Conservation (phyloP, 2,113 vertebrate species). For the Hymenochirus boettgeri region DNA sequence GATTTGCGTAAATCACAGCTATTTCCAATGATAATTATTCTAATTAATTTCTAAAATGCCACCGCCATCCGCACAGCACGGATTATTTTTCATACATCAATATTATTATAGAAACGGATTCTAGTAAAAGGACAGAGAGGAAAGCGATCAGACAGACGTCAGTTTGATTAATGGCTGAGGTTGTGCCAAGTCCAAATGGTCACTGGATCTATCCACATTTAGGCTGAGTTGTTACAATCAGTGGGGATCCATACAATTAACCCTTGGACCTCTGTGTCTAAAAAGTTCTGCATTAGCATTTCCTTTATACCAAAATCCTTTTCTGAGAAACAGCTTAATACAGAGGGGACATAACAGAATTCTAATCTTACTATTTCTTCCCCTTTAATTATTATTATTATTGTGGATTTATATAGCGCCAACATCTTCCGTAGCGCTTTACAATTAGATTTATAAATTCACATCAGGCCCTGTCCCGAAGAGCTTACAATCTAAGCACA, state of each 20-base stretch:
- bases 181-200: not conserved
- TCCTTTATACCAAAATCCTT: not conserved
- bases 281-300: not conserved
- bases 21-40: not conserved
- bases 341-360: no score
- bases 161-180: conserved; percentile 2
- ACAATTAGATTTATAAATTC: no score
- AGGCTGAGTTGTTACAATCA: not conserved
- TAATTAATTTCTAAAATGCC: not conserved
- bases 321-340: no score
- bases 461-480: no score
- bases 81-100: not conserved
- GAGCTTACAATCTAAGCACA: no score
- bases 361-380: no score
- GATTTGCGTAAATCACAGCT: not conserved
- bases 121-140: not conserved
- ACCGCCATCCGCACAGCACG: not conserved
- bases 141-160: not conserved
- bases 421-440: no score
- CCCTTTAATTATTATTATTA: no score
- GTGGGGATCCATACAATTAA: not conserved
- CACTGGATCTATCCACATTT: not conserved
- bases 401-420: no score
- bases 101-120: not conserved
- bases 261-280: not conserved